phyloP scores from a whole-genome alignment of 2,888 invertebrate species.

The Plagodis dolabraria region DNA sequence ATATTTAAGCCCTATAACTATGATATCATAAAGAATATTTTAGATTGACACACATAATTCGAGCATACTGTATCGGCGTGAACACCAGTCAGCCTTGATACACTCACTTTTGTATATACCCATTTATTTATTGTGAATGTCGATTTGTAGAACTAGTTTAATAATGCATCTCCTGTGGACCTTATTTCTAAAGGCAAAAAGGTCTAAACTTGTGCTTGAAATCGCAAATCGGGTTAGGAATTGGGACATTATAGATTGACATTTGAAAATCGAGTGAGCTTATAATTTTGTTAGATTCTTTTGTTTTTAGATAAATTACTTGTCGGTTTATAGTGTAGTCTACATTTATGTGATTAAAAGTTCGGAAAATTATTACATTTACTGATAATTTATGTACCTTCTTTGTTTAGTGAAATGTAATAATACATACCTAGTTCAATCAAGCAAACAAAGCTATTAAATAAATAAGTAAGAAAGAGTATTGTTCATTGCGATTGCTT shows the following conservation, averaged over 20 bases:
- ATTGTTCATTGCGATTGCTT: too few species aligned
- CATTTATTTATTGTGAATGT: conserved; percentile 60
- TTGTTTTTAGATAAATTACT: conserved; percentile 41
- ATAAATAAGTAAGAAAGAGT: too few species aligned
- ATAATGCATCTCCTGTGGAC: conserved; percentile 38
- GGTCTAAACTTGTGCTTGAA: conserved; percentile 38
- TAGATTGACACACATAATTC: conserved; percentile 51
- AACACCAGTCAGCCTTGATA: conserved; percentile 66
- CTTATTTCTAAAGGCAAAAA: conserved; percentile 45
- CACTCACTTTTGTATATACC: conserved; percentile 69
- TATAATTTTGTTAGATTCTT: conserved; percentile 49
- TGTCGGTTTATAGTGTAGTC: conserved; percentile 7
- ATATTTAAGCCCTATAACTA: conserved; percentile 39
- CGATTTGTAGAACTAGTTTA: conserved; percentile 53
- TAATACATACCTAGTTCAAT: too few species aligned
- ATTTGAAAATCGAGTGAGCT: conserved; percentile 50
- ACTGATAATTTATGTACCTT: too few species aligned
- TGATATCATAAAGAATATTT: conserved; percentile 51
- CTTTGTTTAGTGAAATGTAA: too few species aligned
- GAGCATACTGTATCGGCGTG: conserved; percentile 53
- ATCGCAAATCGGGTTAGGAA: conserved; percentile 28
- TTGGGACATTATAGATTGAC: conserved; percentile 52
- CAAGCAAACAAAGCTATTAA: too few species aligned
- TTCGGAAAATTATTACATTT: too few species aligned
- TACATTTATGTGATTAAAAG: neutral